phyloP scores from a whole-genome alignment of 2,797 vertebrate genomes.

The Hyperoplus immaculatus region DNA sequence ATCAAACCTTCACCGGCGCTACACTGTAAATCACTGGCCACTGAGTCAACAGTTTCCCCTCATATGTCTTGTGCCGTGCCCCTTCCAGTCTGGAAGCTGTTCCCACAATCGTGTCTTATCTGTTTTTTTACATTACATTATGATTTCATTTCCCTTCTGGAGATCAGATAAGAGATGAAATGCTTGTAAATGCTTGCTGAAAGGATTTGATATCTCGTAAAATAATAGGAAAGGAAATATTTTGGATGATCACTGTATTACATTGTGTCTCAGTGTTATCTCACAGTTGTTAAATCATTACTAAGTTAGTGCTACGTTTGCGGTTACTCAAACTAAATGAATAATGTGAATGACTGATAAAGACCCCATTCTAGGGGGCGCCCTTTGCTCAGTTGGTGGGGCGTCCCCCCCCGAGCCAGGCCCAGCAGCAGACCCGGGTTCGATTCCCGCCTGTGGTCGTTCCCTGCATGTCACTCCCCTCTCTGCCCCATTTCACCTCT shows the following conservation, averaged over 20 bases:
- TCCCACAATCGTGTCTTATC: constrained; percentile 3
- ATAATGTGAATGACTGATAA: constrained; percentile 43
- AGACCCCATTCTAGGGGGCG: background rate
- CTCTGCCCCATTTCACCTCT: too few species aligned
- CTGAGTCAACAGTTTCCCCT: constrained; percentile 51
- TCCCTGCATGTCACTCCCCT: too few species aligned
- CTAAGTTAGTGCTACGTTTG: constrained; percentile 24
- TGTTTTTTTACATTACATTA: too few species aligned
- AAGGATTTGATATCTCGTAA: too few species aligned
- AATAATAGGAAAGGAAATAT: too few species aligned
- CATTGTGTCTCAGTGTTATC: constrained; percentile 5
- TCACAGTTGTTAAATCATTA: constrained; percentile 23
- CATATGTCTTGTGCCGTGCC: background rate
- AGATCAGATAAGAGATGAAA: constrained; percentile 28
- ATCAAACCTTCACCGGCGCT: constrained; percentile 27
- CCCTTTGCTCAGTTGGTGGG: too few species aligned
- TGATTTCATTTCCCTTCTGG: constrained; percentile 11
- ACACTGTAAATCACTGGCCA: constrained; percentile 35
- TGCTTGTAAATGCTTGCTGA: background rate
- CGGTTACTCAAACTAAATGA: constrained; percentile 42
- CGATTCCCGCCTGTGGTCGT: too few species aligned
- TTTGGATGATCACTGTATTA: background rate
- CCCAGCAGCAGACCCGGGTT: too few species aligned
- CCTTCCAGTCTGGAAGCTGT: constrained; percentile 17
- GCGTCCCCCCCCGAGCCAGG: too few species aligned